A percentile compares a stretch with the other conserved stretches of the same genome.
phyloP scores from a whole-genome alignment of 1,140 invertebrate genomes.

The Trichonephila inaurata region DNA sequence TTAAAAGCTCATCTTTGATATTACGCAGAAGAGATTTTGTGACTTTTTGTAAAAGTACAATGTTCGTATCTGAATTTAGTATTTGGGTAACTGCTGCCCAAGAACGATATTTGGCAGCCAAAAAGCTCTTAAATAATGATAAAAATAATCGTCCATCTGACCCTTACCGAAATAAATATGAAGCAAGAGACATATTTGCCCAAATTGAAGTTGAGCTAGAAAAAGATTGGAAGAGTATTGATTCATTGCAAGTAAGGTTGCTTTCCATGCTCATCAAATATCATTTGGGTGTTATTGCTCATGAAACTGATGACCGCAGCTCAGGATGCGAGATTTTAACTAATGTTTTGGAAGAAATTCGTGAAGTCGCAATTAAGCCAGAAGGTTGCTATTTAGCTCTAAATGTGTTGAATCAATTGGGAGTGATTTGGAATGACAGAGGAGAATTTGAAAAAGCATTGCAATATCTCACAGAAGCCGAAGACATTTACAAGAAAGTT shows the following conservation, averaged over 20 bases:
- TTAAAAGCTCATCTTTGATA: too few species aligned
- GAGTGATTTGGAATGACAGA: conserved; percentile 88
- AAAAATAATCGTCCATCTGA: conserved; percentile 87
- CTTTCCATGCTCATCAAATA: conserved; percentile 74
- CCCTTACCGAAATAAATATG: conserved; percentile 90
- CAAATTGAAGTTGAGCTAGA: conserved; percentile 81
- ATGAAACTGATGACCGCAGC: conserved; percentile 89
- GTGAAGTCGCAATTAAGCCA: conserved; percentile 81
- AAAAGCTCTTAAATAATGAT: conserved; percentile 82
- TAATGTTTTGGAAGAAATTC: conserved; percentile 85
- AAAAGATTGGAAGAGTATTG: conserved; percentile 49
- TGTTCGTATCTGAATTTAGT: conserved; percentile 55
- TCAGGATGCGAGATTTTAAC: conserved; percentile 87
- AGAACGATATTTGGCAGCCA: not conserved
- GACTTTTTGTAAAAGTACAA: not conserved
- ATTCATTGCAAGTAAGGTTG: conserved; percentile 75
- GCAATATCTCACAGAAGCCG: conserved; percentile 86
- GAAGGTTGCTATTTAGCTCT: conserved; percentile 79
- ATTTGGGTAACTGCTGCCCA: conserved; percentile 36
- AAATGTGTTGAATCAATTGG: conserved; percentile 87
- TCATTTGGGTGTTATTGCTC: conserved; percentile 87
- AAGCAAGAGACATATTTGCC: conserved; percentile 85
- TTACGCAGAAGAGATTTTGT: too few species aligned
- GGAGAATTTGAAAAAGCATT: conserved; percentile 85
- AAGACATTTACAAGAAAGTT: conserved; percentile 85